phyloP scores from a whole-genome alignment of 2,113 vertebrate genomes.

The Nettapus auritus region DNA sequence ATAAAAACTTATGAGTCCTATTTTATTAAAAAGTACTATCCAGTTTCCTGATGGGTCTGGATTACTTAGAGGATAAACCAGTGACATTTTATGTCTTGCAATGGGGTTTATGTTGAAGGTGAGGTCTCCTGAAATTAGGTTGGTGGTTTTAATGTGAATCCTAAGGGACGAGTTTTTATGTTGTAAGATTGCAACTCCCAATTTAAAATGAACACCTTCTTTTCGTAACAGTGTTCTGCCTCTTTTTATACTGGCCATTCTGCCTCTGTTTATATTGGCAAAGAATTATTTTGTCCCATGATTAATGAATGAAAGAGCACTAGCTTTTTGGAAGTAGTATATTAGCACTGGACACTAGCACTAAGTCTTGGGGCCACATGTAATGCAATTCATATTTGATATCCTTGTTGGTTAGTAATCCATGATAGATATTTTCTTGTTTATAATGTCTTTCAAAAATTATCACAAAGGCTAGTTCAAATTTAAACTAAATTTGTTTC shows the following conservation, averaged over 20 bases:
- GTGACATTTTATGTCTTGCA: slow-evolving; percentile 61
- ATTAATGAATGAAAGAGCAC: not conserved
- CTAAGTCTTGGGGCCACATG: not conserved
- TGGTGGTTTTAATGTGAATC: slow-evolving; percentile 37
- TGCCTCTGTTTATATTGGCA: not conserved
- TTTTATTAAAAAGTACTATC: slow-evolving; percentile 81
- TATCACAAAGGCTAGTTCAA: not conserved
- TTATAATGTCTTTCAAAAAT: not conserved
- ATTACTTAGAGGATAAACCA: slow-evolving; percentile 63
- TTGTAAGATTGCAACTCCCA: not conserved
- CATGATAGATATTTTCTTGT: not conserved
- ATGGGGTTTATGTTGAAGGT: slow-evolving; percentile 52
- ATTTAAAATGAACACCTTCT: not conserved
- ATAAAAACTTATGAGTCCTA: slow-evolving; percentile 78
- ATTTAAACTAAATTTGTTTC: not conserved
- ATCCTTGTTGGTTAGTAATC: not conserved
- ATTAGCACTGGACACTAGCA: not conserved
- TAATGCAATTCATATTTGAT: not conserved
- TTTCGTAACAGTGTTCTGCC: not conserved
- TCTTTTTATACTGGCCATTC: not conserved
- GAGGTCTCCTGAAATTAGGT: slow-evolving; percentile 44
- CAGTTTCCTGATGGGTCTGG: slow-evolving; percentile 66
- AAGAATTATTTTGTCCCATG: not conserved
- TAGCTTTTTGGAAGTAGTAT: not conserved
- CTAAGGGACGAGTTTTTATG: slow-evolving; percentile 9